A percentile compares a stretch with the other conserved stretches of the same genome.
Conservation (phyloP, 2,888 invertebrate species). For the Tineola bisselliella region DNA sequence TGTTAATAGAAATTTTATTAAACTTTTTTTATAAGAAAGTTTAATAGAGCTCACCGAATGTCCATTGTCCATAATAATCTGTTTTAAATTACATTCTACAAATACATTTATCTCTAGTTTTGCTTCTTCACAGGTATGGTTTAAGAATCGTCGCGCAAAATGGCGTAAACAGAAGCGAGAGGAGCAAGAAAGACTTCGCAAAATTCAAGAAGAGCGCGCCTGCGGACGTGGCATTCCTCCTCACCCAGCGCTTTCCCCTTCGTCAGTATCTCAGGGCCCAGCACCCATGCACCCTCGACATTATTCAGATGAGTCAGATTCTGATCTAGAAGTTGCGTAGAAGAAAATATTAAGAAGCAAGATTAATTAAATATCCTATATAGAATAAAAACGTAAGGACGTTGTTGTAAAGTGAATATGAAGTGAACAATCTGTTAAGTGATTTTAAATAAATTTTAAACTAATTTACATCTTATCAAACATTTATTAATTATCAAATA, state of each 20-base stretch:
- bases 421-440: neutral
- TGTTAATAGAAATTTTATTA: neutral
- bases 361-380: too few relatives aligned
- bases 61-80: too few relatives aligned
- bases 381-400: too few relatives aligned
- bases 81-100: too few relatives aligned
- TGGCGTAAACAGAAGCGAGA: slow-evolving; percentile 96
- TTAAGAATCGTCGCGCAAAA: slow-evolving; percentile 94
- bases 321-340: slow-evolving; percentile 84
- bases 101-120: too few relatives aligned
- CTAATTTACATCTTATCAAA: neutral
- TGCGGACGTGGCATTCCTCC: slow-evolving; percentile 38
- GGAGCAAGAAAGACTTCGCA: slow-evolving; percentile 82
- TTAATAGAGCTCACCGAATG: too few relatives aligned
- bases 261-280: slow-evolving; percentile 27
- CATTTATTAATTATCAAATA: too few relatives aligned
- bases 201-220: slow-evolving; percentile 81
- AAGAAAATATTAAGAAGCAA: slow-evolving; percentile 20
- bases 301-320: slow-evolving; percentile 79
- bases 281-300: slow-evolving; percentile 41
- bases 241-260: slow-evolving; percentile 45
- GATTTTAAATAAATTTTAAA: neutral
- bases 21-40: neutral
- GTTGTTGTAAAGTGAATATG: neutral
- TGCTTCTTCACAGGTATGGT: slow-evolving; percentile 84